Evolutionary conservation across 1,140 invertebrate genomes (phyloP).

Genomic region (Lysiphlebus fabarum): DNA sequence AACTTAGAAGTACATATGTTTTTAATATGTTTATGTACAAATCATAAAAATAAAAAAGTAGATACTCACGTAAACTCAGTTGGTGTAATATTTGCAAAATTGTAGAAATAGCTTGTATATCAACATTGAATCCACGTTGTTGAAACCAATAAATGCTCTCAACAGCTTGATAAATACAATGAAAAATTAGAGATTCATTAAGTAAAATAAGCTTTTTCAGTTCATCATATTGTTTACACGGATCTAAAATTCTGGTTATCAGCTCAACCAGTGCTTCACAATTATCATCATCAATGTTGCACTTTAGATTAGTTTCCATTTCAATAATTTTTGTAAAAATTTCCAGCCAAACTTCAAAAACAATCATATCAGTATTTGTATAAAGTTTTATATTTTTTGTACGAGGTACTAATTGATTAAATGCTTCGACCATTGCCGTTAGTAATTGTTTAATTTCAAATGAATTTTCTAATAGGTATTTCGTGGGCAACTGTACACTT

Average conservation of each 20-base stretch:
- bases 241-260: slow-evolving; percentile 33
- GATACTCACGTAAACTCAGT: slow-evolving; percentile 26
- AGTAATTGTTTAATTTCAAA: slow-evolving; percentile 33
- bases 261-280: slow-evolving; percentile 27
- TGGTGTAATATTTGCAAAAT: slow-evolving; percentile 30
- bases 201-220: slow-evolving; percentile 29
- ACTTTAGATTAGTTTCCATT: slow-evolving; percentile 21
- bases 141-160: slow-evolving; percentile 33
- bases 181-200: slow-evolving; percentile 22
- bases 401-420: slow-evolving; percentile 28
- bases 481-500: slow-evolving; percentile 16
- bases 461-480: slow-evolving; percentile 27
- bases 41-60: slow-evolving; percentile 4
- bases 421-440: slow-evolving; percentile 35
- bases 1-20: too few species aligned
- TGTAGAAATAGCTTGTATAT: slow-evolving; percentile 22
- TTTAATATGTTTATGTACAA: not conserved
- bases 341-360: slow-evolving; percentile 36
- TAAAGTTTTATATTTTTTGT: slow-evolving; percentile 21
- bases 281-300: slow-evolving; percentile 19
- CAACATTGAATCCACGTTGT: slow-evolving; percentile 25
- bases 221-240: slow-evolving; percentile 24
- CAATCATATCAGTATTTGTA: slow-evolving; percentile 26
- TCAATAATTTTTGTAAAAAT: slow-evolving; percentile 30
- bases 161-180: slow-evolving; percentile 33